Base-by-base conservation (phyloP, 92 coral and sea anemone species). In the Metridium senile region DNA sequence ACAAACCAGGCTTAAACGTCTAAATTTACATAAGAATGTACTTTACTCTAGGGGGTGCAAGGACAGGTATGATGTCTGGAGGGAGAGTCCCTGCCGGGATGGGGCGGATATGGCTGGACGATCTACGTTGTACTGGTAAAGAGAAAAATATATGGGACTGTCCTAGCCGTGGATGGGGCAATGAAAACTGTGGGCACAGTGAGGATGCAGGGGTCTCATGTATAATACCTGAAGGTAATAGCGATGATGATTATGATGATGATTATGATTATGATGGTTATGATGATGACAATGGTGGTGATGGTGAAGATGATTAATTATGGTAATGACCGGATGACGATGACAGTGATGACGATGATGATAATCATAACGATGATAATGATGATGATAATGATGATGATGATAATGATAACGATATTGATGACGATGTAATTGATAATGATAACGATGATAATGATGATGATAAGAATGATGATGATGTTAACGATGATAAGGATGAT, bases 171-270 rank as follows among this genome's bases (percentile, higher is more conserved):
- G 79, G 78, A 1, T 81, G 85, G 85, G 77, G 79, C 21, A 31
- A 71, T 16, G 30, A 81, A 39, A 73, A 81, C 74, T 81, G 85
- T 69, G 79, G 79, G 22, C 85, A 81, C 31, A 23, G 72, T 26
- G 85, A 81, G 64, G 85, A 81, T 45, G 85, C 85, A 7, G 85
- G 85, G 13, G 72, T 72, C 21, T 64, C 79, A 2, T 81, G 85
- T 27, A 23, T 68, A 2, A 27, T 72, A 19, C 30, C 29, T 19
- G 82, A 77, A 27, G 32, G 82, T 77, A 67, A 20, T 20, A 0
- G 17, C 3, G 16, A 19, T 54, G 25, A 16, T 16, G 4, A 20
- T n/a, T 2, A 17, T 63, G 26, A 19, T 20, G 11, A 54, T 3
- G 16, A 19, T 54, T 65, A 19, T 20, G 1, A 54, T 13, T 16